Conservation (phyloP, 1,140 invertebrate genomes). For the Leptoteleia sp. region DNA sequence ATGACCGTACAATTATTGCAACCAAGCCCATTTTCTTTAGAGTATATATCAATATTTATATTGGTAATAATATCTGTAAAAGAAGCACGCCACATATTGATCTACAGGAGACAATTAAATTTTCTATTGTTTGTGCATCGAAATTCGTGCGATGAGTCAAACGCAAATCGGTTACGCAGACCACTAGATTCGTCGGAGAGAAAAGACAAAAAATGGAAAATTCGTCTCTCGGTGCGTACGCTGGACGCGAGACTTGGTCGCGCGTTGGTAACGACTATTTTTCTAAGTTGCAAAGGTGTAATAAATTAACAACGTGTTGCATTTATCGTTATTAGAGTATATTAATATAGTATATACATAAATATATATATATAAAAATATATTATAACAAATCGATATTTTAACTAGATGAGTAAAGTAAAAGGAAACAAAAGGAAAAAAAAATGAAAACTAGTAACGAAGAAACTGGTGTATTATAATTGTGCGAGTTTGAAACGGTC, state of each 20-base stretch:
- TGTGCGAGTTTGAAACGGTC: slow-evolving; percentile 11
- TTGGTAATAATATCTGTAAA: too few relatives aligned
- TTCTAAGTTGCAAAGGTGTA: slow-evolving; percentile 81
- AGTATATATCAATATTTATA: too few relatives aligned
- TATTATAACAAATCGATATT: slow-evolving; percentile 76
- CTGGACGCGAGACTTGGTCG: slow-evolving; percentile 73
- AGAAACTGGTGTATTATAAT: slow-evolving; percentile 70
- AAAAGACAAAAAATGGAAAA: neutral
- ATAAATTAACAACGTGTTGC: slow-evolving; percentile 80
- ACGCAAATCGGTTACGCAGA: too few relatives aligned
- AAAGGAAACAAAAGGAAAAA: slow-evolving; percentile 55
- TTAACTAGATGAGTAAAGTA: slow-evolving; percentile 75
- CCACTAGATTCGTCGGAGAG: neutral
- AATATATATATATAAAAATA: slow-evolving; percentile 68
- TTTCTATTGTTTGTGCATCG: too few relatives aligned
- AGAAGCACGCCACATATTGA: too few relatives aligned
- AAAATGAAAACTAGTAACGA: slow-evolving; percentile 35
- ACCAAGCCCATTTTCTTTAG: too few relatives aligned
- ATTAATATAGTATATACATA: slow-evolving; percentile 72
- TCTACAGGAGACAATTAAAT: too few relatives aligned
- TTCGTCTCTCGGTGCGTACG: slow-evolving; percentile 43
- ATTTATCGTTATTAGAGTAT: slow-evolving; percentile 81
- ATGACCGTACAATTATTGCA: too few relatives aligned
- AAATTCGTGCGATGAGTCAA: too few relatives aligned
- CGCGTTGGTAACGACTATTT: slow-evolving; percentile 78